A percentile compares a stretch with the other conserved stretches of the same genome.
These are phyloP conservation scores for Sinella curviseta DNA, from an alignment of 1,140 invertebrate species.

Conservation along the genomic window DNA sequence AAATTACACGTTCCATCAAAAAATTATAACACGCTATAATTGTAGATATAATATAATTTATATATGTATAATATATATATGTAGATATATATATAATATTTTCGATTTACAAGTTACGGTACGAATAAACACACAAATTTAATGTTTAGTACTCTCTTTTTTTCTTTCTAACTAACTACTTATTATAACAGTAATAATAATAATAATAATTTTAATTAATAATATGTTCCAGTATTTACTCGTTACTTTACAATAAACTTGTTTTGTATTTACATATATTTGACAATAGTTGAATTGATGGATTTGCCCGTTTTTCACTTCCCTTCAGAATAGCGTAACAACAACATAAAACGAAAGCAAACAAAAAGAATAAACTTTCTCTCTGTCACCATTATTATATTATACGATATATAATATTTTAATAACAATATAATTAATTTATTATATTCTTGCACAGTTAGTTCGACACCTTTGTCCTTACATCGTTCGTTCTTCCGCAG, in stretches of 20 bases:
- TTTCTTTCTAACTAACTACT: neutral
- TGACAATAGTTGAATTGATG: neutral
- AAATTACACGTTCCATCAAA: slow-evolving; percentile 25
- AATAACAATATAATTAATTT: no score
- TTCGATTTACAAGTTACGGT: slow-evolving; percentile 13
- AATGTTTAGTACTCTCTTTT: slow-evolving; percentile 5
- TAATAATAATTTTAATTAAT: neutral
- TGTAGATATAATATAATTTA: neutral
- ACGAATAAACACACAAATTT: neutral
- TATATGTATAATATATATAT: slow-evolving; percentile 2
- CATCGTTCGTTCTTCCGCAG: no score
- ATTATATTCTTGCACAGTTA: no score
- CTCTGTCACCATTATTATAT: neutral
- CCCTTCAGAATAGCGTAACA: neutral
- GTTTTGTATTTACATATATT: slow-evolving; percentile 4
- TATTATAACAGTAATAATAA: neutral
- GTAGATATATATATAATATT: neutral
- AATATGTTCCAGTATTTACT: neutral
- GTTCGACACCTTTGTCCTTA: no score
- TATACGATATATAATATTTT: no score
- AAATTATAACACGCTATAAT: slow-evolving; percentile 11
- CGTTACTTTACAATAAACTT: neutral
- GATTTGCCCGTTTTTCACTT: slow-evolving; percentile 14
- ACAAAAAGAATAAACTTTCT: neutral
- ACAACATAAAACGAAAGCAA: neutral